Conservation (phyloP, 2,888 invertebrate species). For the Oscheius myriophilus region DNA sequence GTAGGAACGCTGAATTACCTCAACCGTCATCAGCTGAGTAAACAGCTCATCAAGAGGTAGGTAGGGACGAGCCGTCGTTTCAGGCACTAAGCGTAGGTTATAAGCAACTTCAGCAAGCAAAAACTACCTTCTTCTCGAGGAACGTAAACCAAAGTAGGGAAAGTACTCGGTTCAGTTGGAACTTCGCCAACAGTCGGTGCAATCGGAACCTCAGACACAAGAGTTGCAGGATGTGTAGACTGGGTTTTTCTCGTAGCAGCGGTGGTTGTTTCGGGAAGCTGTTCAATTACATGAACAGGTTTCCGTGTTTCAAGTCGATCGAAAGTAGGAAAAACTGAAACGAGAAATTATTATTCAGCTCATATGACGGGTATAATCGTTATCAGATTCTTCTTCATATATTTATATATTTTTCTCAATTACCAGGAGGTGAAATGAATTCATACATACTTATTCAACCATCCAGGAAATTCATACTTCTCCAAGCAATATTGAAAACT, state of each 20-base stretch:
- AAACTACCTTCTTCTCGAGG: constrained; percentile 23
- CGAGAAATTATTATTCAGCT: too few relatives aligned
- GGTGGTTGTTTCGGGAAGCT: constrained; percentile 8
- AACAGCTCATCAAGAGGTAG: constrained; percentile 12
- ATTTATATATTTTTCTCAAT: too few relatives aligned
- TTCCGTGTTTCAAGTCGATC: constrained; percentile 7
- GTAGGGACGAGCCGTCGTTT: background rate
- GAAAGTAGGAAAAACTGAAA: background rate
- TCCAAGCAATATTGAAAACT: too few relatives aligned
- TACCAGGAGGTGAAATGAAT: too few relatives aligned
- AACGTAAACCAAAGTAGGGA: constrained; percentile 20
- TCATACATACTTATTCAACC: too few relatives aligned
- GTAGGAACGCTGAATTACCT: constrained; percentile 5
- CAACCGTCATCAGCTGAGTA: constrained; percentile 19
- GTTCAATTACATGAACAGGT: constrained; percentile 4
- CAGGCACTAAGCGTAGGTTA: background rate
- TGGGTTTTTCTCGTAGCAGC: background rate
- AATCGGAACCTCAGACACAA: background rate
- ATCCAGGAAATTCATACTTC: too few relatives aligned
- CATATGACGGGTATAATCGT: too few relatives aligned
- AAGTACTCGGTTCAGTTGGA: constrained; percentile 8
- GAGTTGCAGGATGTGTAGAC: background rate
- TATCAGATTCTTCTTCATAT: too few relatives aligned
- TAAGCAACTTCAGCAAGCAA: too few relatives aligned
- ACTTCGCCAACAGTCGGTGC: constrained; percentile 5